These are phyloP conservation scores for Sprattus sprattus DNA, from an alignment of 2,113 vertebrate species.

Conservation along the genomic window DNA sequence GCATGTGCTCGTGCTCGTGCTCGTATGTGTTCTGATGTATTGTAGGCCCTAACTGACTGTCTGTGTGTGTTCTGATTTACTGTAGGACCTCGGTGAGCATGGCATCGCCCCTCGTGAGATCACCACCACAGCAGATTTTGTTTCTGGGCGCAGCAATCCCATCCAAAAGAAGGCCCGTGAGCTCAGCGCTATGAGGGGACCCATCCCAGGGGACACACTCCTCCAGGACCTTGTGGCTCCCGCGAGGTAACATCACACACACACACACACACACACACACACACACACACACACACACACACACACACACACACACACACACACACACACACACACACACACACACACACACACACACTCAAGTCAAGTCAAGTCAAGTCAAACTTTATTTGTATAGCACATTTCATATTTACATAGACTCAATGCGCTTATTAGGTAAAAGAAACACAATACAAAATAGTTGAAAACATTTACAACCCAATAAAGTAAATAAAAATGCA, in stretches of 20 bases:
- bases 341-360: too few relatives aligned
- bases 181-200: conserved; percentile 72
- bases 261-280: neutral
- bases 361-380: too few relatives aligned
- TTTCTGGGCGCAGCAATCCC: conserved; percentile 78
- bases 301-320: neutral
- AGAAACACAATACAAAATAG: too few relatives aligned
- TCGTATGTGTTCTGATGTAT: conserved; percentile 16
- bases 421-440: too few relatives aligned
- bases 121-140: conserved; percentile 85
- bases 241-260: conserved; percentile 69
- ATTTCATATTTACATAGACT: too few relatives aligned
- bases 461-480: too few relatives aligned
- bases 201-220: conserved; percentile 86
- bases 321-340: neutral
- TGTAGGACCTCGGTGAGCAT: conserved; percentile 90
- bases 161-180: conserved; percentile 82
- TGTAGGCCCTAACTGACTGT: conserved; percentile 76
- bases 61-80: conserved; percentile 15
- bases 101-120: conserved; percentile 91
- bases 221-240: conserved; percentile 78
- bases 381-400: too few relatives aligned
- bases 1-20: neutral
- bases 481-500: too few relatives aligned
- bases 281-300: neutral